phyloP scores from a whole-genome alignment of 2,888 invertebrate genomes.

The Argyra leucocephala region DNA sequence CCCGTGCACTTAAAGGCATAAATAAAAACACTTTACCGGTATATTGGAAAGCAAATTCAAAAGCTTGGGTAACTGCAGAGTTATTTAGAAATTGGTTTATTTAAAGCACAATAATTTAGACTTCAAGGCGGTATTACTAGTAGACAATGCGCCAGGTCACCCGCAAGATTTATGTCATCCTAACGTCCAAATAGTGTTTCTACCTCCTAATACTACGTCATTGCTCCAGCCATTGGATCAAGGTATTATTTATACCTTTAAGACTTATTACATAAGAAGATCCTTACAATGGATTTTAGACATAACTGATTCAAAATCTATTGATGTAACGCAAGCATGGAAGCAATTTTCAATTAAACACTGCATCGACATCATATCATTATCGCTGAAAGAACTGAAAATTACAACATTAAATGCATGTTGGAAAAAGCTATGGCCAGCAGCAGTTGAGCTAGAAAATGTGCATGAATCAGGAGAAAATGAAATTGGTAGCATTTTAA shows the following conservation, averaged over 20 bases:
- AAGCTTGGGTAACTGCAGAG: conserved; percentile 1
- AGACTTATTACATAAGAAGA: conserved; percentile 19
- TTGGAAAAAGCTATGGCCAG: conserved; percentile 15
- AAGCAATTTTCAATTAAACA: conserved; percentile 12
- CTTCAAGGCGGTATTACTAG: background rate
- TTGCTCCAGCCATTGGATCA: conserved; percentile 11
- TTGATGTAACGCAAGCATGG: conserved; percentile 7
- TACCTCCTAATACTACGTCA: background rate
- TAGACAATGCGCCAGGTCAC: background rate
- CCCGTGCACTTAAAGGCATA: conserved; percentile 27
- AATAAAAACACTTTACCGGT: conserved; percentile 29
- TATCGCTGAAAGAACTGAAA: conserved; percentile 9
- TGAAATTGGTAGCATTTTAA: no score
- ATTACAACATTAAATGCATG: conserved; percentile 11
- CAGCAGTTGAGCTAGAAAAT: conserved; percentile 10
- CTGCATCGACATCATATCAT: conserved; percentile 11
- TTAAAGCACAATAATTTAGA: background rate
- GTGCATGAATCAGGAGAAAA: conserved; percentile 6
- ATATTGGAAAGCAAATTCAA: conserved; percentile 16
- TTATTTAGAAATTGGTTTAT: conserved; percentile 10
- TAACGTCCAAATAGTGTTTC: background rate
- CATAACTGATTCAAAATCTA: background rate
- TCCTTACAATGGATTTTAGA: conserved; percentile 21
- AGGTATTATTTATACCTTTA: conserved; percentile 2
- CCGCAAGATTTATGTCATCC: background rate